These are phyloP conservation scores for Cheiracanthium punctorium DNA, from an alignment of 2,888 invertebrate genomes.

Conservation along the genomic window DNA sequence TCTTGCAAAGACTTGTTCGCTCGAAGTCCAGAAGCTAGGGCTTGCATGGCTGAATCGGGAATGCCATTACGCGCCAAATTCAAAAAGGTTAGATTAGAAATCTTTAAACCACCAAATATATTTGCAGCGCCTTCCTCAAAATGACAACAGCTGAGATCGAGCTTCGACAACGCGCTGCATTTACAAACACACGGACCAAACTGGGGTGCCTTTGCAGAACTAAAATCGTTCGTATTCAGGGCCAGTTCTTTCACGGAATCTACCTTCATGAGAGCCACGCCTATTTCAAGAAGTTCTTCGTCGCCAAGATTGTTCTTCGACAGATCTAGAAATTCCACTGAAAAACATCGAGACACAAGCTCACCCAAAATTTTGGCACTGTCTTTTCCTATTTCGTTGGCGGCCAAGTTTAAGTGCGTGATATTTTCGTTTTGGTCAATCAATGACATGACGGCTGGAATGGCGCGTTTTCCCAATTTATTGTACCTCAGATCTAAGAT, in stretches of 20 bases:
- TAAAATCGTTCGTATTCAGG: slow-evolving; percentile 31
- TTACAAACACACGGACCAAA: slow-evolving; percentile 32
- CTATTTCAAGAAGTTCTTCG: slow-evolving; percentile 40
- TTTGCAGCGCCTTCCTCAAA: slow-evolving; percentile 20
- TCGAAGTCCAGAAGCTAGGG: slow-evolving; percentile 9
- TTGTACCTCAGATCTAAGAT: slow-evolving; percentile 31
- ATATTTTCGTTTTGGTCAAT: slow-evolving; percentile 39
- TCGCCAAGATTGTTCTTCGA: slow-evolving; percentile 37
- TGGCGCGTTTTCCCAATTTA: slow-evolving; percentile 24
- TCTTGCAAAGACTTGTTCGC: slow-evolving; percentile 20
- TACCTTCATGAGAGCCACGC: neutral
- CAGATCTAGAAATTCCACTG: slow-evolving; percentile 35
- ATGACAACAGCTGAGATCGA: slow-evolving; percentile 33
- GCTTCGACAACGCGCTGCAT: slow-evolving; percentile 23
- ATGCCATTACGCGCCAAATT: slow-evolving; percentile 43
- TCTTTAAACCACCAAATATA: slow-evolving; percentile 26
- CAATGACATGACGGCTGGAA: slow-evolving; percentile 28
- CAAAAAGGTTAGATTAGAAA: slow-evolving; percentile 30
- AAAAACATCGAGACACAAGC: slow-evolving; percentile 3
- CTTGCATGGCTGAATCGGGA: slow-evolving; percentile 12
- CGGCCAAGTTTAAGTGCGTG: slow-evolving; percentile 10
- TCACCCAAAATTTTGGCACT: neutral
- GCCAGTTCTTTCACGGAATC: slow-evolving; percentile 27
- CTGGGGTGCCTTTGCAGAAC: neutral
- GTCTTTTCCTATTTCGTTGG: slow-evolving; percentile 31